Percentiles rank a stretch among this genome's conserved stretches.
phyloP scores from a whole-genome alignment of 2,888 invertebrate genomes.

The Pseudeuparius sepicola region DNA sequence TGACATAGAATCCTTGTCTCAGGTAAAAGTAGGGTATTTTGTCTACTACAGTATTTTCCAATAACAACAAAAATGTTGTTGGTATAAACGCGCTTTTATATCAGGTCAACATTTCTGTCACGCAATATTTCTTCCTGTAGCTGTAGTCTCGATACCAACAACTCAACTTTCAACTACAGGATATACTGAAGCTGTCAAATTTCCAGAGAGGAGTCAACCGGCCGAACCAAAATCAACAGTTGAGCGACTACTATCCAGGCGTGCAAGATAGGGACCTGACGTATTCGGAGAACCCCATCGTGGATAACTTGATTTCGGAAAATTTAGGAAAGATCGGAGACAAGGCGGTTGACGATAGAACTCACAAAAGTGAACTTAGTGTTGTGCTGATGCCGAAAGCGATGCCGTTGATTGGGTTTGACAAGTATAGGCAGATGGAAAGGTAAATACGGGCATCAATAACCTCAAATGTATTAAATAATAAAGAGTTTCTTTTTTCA shows the following conservation, averaged over 20 bases:
- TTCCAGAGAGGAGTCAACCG: constrained; percentile 25
- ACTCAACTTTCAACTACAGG: constrained; percentile 24
- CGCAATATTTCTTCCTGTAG: too few species aligned
- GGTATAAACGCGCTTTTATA: too few species aligned
- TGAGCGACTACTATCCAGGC: constrained; percentile 14
- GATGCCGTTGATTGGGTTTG: constrained; percentile 39
- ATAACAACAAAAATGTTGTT: too few species aligned
- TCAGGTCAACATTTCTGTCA: too few species aligned
- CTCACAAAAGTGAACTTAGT: constrained; percentile 37
- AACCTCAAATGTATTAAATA: too few species aligned
- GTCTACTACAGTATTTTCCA: too few species aligned
- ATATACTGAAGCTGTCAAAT: constrained; percentile 30
- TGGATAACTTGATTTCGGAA: constrained; percentile 15
- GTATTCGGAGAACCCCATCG: constrained; percentile 19
- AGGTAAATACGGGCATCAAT: constrained; percentile 21
- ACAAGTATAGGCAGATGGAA: constrained; percentile 37
- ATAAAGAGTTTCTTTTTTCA: constrained; percentile 21
- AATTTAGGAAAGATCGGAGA: constrained; percentile 8
- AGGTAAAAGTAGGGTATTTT: too few species aligned
- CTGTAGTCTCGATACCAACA: too few species aligned
- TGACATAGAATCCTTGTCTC: constrained; percentile 53
- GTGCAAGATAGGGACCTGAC: constrained; percentile 17
- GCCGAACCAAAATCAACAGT: constrained; percentile 11
- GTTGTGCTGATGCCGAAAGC: constrained; percentile 39
- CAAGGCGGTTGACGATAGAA: constrained; percentile 11